A percentile compares a stretch with the other conserved stretches of the same genome.
Evolutionary conservation across 1,140 invertebrate species (phyloP).

Genomic region (Holcopasites calliopsidis): DNA sequence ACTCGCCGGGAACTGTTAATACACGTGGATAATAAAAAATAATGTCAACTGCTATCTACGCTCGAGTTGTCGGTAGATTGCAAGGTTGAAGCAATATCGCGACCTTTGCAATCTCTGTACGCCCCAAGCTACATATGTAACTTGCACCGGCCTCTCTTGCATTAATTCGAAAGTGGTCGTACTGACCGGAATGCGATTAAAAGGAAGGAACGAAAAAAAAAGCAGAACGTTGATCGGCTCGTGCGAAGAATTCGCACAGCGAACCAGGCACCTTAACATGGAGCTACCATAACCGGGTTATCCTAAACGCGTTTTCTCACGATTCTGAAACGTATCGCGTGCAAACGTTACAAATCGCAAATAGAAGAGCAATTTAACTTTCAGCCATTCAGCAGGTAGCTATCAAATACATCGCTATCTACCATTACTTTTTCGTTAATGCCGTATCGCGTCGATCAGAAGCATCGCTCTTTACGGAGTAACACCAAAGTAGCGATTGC

Average conservation of each 20-base stretch:
- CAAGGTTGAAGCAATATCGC: slow-evolving; percentile 44
- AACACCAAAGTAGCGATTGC: too few relatives aligned
- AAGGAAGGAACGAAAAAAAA: neutral
- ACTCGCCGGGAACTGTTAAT: neutral
- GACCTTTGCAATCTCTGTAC: slow-evolving; percentile 36
- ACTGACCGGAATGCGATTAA: neutral
- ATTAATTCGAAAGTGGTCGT: slow-evolving; percentile 17
- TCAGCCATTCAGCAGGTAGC: neutral
- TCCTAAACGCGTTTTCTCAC: neutral
- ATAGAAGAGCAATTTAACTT: neutral
- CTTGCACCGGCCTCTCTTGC: slow-evolving; percentile 29
- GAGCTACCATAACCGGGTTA: slow-evolving; percentile 2
- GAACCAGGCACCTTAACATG: neutral
- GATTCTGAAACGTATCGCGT: neutral
- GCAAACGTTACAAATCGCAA: neutral
- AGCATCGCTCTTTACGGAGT: too few relatives aligned
- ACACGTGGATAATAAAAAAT: slow-evolving; percentile 17
- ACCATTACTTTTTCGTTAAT: neutral
- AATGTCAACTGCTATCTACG: slow-evolving; percentile 30
- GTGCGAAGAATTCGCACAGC: too few relatives aligned
- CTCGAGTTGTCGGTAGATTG: slow-evolving; percentile 8
- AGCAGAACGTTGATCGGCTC: neutral
- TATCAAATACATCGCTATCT: neutral
- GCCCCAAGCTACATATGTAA: neutral
- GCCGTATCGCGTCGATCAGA: neutral